Evolutionary conservation across 2,797 vertebrate genomes (phyloP).

Genomic region (Phylloscopus collybita): DNA sequence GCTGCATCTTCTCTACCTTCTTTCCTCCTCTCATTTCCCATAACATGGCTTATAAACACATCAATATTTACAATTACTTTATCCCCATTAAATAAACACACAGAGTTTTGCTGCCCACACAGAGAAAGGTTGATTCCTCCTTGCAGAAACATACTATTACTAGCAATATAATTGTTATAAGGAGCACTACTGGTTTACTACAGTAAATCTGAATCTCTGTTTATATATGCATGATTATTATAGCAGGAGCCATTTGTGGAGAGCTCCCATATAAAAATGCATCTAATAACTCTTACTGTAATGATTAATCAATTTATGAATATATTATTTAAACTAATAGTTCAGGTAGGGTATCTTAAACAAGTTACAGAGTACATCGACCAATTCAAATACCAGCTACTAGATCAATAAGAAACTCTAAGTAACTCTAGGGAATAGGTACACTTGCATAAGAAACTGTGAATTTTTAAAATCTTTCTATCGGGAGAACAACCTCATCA

Average conservation of each 20-base stretch:
- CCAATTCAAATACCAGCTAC: slow-evolving; percentile 90
- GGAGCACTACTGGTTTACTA: not conserved
- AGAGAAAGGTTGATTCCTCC: slow-evolving; percentile 43
- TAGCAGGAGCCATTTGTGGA: slow-evolving; percentile 73
- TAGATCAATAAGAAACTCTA: slow-evolving; percentile 92
- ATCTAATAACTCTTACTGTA: slow-evolving; percentile 94
- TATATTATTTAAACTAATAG: slow-evolving; percentile 97
- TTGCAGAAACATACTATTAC: slow-evolving; percentile 26
- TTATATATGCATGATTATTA: slow-evolving; percentile 76
- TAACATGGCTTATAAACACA: not conserved
- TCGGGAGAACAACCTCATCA: slow-evolving; percentile 29
- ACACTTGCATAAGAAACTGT: slow-evolving; percentile 73
- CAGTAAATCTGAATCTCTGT: slow-evolving; percentile 66
- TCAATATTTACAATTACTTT: slow-evolving; percentile 22
- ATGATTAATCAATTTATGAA: slow-evolving; percentile 98
- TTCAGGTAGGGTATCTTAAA: slow-evolving; percentile 92
- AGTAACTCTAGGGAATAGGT: slow-evolving; percentile 86
- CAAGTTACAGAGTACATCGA: slow-evolving; percentile 93
- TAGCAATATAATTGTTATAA: slow-evolving; percentile 29
- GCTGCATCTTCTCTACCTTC: not conserved
- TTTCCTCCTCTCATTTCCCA: not conserved
- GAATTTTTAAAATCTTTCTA: slow-evolving; percentile 67
- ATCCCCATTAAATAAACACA: slow-evolving; percentile 14
- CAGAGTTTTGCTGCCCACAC: not conserved
- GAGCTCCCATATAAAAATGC: slow-evolving; percentile 85